Base-by-base conservation (phyloP, 2,797 vertebrate species). In the Holocentrus rufus region DNA sequence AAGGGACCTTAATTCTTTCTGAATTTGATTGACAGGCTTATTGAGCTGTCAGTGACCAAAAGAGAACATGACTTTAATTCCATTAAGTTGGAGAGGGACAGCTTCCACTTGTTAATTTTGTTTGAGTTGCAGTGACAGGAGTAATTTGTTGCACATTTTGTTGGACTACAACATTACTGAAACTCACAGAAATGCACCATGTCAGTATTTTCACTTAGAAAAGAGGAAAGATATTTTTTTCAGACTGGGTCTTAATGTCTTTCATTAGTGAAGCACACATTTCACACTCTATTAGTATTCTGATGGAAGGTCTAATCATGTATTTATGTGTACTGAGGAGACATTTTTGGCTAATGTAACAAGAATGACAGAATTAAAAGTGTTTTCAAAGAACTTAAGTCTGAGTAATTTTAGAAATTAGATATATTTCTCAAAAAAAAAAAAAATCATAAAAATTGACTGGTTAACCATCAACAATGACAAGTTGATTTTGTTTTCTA, bases 31-130 rank as follows among this genome's bases (percentile, higher is more conserved):
- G 18, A 34, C 22, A 52, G 13, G 22, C 34, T 30, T 22, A 31
- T 77, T n/a, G n/a, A n/a, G n/a, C n/a, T 44, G 46, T 69, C 71
- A 62, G 52, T 65, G 60, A 54, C 46, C 74, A 3, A 49, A 59
- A 55, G 63, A 7, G 6, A n/a, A 53, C 15, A 30, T n/a, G 0
- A 9, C n/a, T 5, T 56, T 61, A 20, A 64, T 57, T 47, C 13
- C 20, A 64, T 80, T 72, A 59, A 50, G 34, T 64, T 23, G 14
- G 17, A 47, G 8, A 47, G 46, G 4, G 15, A 47, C 18, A 4
- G 18, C 46, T 18, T 47, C 7, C 15, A 0, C 0, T 46, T 46
- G 1, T 46, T 46, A 46, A 17, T 46, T 46, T 4, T 46, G 15
- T 17, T 46, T 17, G 15, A 46, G 4, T 17, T 10, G 10, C 15